Conservation (phyloP, 2,113 vertebrate genomes). For the Synchiropus splendidus region DNA sequence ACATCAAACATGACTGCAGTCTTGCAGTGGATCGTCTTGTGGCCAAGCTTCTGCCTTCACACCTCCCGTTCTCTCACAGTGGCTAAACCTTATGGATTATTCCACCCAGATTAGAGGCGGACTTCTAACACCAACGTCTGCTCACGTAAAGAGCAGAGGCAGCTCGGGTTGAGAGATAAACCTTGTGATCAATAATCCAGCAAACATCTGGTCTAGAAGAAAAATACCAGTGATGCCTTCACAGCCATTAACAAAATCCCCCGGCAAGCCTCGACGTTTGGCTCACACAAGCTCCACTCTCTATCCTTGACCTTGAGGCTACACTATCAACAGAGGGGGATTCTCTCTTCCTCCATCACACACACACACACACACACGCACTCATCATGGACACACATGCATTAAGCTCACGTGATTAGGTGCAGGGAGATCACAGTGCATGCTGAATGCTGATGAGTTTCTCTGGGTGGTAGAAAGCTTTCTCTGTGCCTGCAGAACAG, state of each 20-base stretch:
- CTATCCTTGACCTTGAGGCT: slow-evolving; percentile 36
- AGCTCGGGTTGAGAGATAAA: slow-evolving; percentile 7
- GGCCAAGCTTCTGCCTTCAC: slow-evolving; percentile 14
- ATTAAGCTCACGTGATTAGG: slow-evolving; percentile 44
- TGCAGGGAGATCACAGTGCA: slow-evolving; percentile 41
- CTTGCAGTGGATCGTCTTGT: slow-evolving; percentile 29
- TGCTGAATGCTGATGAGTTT: slow-evolving; percentile 55
- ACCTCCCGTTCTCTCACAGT: slow-evolving; percentile 23
- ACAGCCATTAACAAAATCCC: slow-evolving; percentile 21
- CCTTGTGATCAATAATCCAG: slow-evolving; percentile 48
- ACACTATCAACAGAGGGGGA: slow-evolving; percentile 32
- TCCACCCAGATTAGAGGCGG: slow-evolving; percentile 13
- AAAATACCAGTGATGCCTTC: slow-evolving; percentile 2
- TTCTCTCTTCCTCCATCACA: slow-evolving; percentile 26
- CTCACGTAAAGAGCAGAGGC: not conserved
- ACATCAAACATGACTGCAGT: slow-evolving; percentile 54
- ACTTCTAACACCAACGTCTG: slow-evolving; percentile 7
- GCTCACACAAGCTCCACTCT: slow-evolving; percentile 8
- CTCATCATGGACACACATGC: slow-evolving; percentile 2
- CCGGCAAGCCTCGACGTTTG: not conserved
- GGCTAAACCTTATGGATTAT: slow-evolving; percentile 38
- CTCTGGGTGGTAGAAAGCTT: slow-evolving; percentile 33
- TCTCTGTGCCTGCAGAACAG: slow-evolving; percentile 40
- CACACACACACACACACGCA: too few relatives aligned
- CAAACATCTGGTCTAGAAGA: slow-evolving; percentile 27